Conservation (phyloP, 1,140 invertebrate genomes). For the Liolophura sinensis region DNA sequence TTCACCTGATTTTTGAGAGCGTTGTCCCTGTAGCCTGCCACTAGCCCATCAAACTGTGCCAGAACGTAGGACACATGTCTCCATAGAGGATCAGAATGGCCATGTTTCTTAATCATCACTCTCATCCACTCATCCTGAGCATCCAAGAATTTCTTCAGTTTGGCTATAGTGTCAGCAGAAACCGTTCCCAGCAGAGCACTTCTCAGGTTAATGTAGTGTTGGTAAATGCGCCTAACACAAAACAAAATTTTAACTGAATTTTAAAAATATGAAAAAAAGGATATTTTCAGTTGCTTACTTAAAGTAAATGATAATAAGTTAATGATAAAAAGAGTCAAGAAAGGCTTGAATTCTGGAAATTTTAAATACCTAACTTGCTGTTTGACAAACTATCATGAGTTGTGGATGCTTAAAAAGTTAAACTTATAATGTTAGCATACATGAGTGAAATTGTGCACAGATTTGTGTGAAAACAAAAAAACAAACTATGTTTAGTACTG, state of each 20-base stretch:
- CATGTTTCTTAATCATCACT: constrained; percentile 29
- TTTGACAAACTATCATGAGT: too few relatives aligned
- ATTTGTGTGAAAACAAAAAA: too few relatives aligned
- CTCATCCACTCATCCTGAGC: constrained; percentile 40
- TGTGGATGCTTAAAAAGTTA: too few relatives aligned
- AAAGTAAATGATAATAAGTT: too few relatives aligned
- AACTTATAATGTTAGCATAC: too few relatives aligned
- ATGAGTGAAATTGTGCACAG: too few relatives aligned
- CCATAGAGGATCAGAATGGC: constrained; percentile 34
- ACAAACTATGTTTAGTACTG: constrained; percentile 9
- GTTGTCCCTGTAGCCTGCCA: constrained; percentile 35
- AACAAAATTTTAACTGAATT: constrained; percentile 2
- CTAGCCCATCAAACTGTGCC: constrained; percentile 43
- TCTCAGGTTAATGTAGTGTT: constrained; percentile 41
- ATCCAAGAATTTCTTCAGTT: constrained; percentile 29
- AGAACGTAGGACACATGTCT: constrained; percentile 39
- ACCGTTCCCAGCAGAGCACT: constrained; percentile 19
- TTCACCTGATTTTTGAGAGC: constrained; percentile 19
- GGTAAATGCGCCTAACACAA: constrained; percentile 41
- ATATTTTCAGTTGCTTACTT: too few relatives aligned
- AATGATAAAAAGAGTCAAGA: too few relatives aligned
- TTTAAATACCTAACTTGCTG: too few relatives aligned
- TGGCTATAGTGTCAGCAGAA: not conserved
- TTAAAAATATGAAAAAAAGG: too few relatives aligned
- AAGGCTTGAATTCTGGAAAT: too few relatives aligned